These are phyloP conservation scores for Pyrocoelia pectoralis DNA, from an alignment of 2,888 invertebrate genomes.

Conservation along the genomic window DNA sequence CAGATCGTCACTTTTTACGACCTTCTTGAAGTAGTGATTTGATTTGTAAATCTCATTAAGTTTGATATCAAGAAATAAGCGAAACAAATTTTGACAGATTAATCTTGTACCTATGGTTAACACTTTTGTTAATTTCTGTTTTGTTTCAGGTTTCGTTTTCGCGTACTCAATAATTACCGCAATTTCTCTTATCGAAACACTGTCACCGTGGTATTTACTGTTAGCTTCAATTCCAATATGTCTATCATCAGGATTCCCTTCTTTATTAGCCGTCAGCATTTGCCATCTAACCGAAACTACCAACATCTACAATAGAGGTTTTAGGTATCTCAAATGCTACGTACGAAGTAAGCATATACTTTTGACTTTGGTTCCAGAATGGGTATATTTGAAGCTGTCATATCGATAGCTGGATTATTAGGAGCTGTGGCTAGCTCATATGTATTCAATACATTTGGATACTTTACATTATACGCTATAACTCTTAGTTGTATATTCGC, in stretches of 20 bases:
- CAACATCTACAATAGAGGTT: conserved; percentile 66
- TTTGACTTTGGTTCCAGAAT: neutral
- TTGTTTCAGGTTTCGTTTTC: conserved; percentile 33
- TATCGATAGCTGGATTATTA: conserved; percentile 67
- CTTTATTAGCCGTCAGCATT: conserved; percentile 65
- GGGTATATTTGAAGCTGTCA: conserved; percentile 63
- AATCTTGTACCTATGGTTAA: no score
- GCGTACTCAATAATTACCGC: conserved; percentile 26
- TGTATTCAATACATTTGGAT: conserved; percentile 64
- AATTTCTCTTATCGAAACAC: conserved; percentile 15
- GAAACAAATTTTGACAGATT: no score
- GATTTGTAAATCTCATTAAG: no score
- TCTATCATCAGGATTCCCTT: conserved; percentile 68
- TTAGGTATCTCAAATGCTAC: conserved; percentile 61
- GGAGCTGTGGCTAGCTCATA: conserved; percentile 70
- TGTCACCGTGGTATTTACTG: conserved; percentile 59
- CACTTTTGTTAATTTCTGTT: neutral
- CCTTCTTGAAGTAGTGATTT: no score
- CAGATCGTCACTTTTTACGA: no score
- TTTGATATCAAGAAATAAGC: no score
- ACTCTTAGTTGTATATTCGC: conserved; percentile 59
- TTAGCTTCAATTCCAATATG: conserved; percentile 67
- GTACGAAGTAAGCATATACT: neutral
- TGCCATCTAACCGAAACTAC: conserved; percentile 68
- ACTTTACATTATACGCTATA: conserved; percentile 62